phyloP scores from a whole-genome alignment of 2,113 vertebrate genomes.

The Nettapus auritus region DNA sequence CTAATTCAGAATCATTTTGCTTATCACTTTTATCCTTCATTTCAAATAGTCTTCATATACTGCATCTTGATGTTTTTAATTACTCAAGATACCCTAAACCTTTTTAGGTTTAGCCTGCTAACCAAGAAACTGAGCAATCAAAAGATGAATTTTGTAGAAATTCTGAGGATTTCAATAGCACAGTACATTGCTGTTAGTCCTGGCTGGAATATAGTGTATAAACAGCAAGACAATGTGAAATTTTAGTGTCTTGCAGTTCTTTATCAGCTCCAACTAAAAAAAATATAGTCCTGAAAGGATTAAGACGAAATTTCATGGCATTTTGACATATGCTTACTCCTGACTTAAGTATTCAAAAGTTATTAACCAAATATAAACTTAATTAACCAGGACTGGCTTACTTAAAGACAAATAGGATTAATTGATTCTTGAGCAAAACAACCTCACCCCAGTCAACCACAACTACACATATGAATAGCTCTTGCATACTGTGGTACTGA shows the following conservation, averaged over 20 bases:
- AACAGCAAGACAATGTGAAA: neutral
- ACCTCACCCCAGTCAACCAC: accelerated
- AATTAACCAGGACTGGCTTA: neutral
- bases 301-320: neutral
- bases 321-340: neutral
- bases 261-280: neutral
- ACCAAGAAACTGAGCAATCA: neutral
- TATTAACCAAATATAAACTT: neutral
- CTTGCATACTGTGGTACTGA: neutral
- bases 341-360: neutral
- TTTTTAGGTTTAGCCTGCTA: conserved; percentile 34
- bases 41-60: neutral
- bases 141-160: conserved; percentile 3
- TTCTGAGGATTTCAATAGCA: neutral
- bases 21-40: neutral
- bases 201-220: neutral
- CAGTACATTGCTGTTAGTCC: neutral
- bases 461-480: neutral
- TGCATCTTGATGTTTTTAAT: neutral
- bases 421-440: neutral
- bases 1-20: neutral
- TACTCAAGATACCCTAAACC: neutral
- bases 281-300: neutral
- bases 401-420: neutral
- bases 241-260: neutral